Evolutionary conservation across 1,140 invertebrate species (phyloP), one percentile per base, ranked within the genome.

Genomic region (Rhopalosiphum maidis): DNA sequence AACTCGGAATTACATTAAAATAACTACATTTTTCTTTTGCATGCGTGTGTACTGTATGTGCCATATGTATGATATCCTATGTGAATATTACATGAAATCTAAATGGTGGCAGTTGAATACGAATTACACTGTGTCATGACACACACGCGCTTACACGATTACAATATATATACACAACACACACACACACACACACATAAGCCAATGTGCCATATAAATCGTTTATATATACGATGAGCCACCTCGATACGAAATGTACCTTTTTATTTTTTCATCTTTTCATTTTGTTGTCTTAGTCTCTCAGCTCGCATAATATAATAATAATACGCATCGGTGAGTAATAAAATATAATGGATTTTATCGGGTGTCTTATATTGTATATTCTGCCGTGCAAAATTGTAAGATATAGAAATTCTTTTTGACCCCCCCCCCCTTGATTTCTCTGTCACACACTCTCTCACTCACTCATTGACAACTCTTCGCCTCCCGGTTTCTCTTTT

Each of bases 321-420:
- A 55, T 89, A 90, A 60, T 83, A 91, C 60, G 68, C 25, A 30
- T 43, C 48, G 48, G 55, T 2, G 35, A 51, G 82, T 37, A 93
- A 93, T 93, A 93, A 93, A 93, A 93, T 93, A 92, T 92, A 93
- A 86, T 82, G 82, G 91, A 93, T 93, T 85, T 93, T 93, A 93
- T 93, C 91, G 48, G 51, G 46, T 60, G 30, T 88, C 87, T 54
- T 51, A 54, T 85, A 77, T 15, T 22, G 41, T 85, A 85, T 89
- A 89, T 89, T 89, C n/a, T 89, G 18, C 90, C 6, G 21, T 37
- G 90, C 68, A 83, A 91, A 91, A 91, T 77, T 46, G 68, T 91
- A 83, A 91, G 51, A 83, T 83, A 91, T 83, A 91, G 68, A 83
- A 91, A 82, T 91, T 83, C 43, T 82, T 23, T 91, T 22, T 6